Evolutionary conservation across 1,140 invertebrate genomes (phyloP), one percentile per base, ranked within the genome.

Genomic region (Triops longicaudatus): DNA sequence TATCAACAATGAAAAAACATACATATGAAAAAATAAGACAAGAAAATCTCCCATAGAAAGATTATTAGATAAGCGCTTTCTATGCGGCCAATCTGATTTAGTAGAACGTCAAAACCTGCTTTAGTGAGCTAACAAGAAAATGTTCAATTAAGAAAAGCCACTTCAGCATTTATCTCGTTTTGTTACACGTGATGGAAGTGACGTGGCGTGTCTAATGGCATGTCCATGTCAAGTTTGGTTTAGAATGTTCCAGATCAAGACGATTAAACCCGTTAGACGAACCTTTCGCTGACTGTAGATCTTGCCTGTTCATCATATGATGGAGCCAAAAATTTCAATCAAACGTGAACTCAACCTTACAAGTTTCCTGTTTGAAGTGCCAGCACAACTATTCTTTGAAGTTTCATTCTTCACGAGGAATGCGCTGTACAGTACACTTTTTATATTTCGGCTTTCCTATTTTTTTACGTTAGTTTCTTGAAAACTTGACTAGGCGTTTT

Each of bases 231-330:
- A 63, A 63, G 50, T 63, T 63, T 63, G 50, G 50, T 63, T 63
- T 63, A 63, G 22, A 17, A 63, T 22, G 50, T 63, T 63, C 50
- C 50, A 63, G 50, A 63, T 63, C 22, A 22, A 63, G 22, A 17
- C 50, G 50, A 63, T 63, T 63, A 63, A 63, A 63, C 50, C 50
- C 50, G 50, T 63, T 63, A 63, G 50, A 63, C 50, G 50, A 63
- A 63, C 50, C 50, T 63, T 63, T 63, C 50, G 50, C 14, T 63
- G 50, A 63, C 50, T 63, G 14, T n/a, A 63, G 22, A 63, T 63
- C 50, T 63, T 63, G 50, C 50, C 22, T 63, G 14, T 63, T 63
- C 50, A 63, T 63, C 50, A 63, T 63, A 63, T 22, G 17, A 63
- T 63, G 22, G 50, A 63, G 50, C 17, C 50, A 63, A 63, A 63